Conservation (phyloP, 2,888 invertebrate species). For the Clostera curtula region DNA sequence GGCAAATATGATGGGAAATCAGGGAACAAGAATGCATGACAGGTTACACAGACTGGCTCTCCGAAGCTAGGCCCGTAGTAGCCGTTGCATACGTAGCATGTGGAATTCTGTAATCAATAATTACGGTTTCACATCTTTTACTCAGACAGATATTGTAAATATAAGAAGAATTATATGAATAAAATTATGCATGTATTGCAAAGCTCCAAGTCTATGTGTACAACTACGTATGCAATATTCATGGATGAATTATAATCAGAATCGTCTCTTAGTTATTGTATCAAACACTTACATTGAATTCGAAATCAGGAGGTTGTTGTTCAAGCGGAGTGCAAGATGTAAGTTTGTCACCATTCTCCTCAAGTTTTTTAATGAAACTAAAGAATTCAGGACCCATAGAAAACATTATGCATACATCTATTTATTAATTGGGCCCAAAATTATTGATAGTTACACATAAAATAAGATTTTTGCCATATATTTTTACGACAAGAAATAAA, state of each 20-base stretch:
- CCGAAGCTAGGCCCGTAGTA: slow-evolving; percentile 94
- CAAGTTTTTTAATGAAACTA: slow-evolving; percentile 55
- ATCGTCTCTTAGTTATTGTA: not conserved
- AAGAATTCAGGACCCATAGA: slow-evolving; percentile 54
- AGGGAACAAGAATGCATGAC: slow-evolving; percentile 94
- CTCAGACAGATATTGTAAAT: not conserved
- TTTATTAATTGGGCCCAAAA: not conserved
- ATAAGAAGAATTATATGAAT: too few species aligned
- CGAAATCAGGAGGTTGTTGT: slow-evolving; percentile 53
- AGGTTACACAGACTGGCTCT: slow-evolving; percentile 93
- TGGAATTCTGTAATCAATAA: slow-evolving; percentile 72
- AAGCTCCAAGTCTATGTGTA: too few species aligned
- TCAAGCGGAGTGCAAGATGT: slow-evolving; percentile 37
- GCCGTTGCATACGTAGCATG: slow-evolving; percentile 91
- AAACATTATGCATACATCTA: slow-evolving; percentile 54
- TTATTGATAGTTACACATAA: too few species aligned
- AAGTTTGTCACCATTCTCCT: slow-evolving; percentile 61
- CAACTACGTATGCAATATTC: too few species aligned
- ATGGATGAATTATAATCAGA: too few species aligned
- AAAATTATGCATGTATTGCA: too few species aligned
- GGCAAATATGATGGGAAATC: slow-evolving; percentile 77
- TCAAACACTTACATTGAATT: slow-evolving; percentile 48
- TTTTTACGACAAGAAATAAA: too few species aligned
- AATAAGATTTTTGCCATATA: too few species aligned
- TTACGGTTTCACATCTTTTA: slow-evolving; percentile 2